Conservation (phyloP, 2,888 invertebrate genomes). For the Alloplasta piceator region DNA sequence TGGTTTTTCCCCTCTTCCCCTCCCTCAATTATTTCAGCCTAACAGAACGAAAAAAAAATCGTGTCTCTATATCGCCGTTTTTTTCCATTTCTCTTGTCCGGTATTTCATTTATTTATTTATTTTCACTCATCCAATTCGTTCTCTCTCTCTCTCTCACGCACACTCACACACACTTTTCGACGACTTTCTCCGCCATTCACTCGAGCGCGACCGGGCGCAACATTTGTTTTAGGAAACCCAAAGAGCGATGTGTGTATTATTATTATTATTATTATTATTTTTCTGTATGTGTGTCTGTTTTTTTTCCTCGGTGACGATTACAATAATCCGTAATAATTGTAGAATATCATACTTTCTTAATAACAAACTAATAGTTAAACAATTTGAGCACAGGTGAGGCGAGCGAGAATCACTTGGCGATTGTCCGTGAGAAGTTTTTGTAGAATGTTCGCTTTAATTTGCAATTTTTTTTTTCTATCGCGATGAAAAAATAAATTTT, state of each 20-base stretch:
- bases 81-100: conserved; percentile 37
- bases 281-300: conserved; percentile 46
- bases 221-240: conserved; percentile 63
- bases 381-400: conserved; percentile 82
- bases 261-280: background rate
- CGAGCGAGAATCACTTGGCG: conserved; percentile 63
- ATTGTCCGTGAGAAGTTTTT: conserved; percentile 12
- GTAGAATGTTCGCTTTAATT: conserved; percentile 27
- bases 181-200: conserved; percentile 33
- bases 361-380: conserved; percentile 79
- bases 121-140: conserved; percentile 33
- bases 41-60: conserved; percentile 64
- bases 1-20: conserved; percentile 61
- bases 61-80: conserved; percentile 53
- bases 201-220: conserved; percentile 59
- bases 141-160: conserved; percentile 52
- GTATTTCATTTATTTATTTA: conserved; percentile 42
- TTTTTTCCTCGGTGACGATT: conserved; percentile 55
- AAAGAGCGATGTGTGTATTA: conserved; percentile 58
- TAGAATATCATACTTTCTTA: conserved; percentile 69
- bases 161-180: conserved; percentile 38
- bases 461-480: background rate
- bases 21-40: conserved; percentile 47
- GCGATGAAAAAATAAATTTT: background rate
- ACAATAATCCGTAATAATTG: conserved; percentile 67